Evolutionary conservation across 1,140 invertebrate genomes (phyloP), one percentile per base, ranked within the genome.

Genomic region (Pseudobourletiella spinata): DNA sequence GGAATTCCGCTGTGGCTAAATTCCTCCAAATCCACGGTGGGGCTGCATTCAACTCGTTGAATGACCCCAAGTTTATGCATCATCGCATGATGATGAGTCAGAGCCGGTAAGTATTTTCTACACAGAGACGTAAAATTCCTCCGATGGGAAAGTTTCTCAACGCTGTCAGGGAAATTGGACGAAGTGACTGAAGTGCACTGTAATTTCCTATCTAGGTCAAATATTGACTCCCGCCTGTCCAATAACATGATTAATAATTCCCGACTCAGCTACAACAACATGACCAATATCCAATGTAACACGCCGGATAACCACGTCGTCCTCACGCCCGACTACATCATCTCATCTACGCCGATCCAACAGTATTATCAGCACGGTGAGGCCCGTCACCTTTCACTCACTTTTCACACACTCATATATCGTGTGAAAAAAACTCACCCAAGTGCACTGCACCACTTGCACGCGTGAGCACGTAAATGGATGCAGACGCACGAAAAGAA

Each of bases 1-100:
- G 89, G 84, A 91, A 75, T 80, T 87, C 32, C 87, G 91, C 11
- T 90, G 89, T 68, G 2, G 93, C 93, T 30, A 95, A 96, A 75
- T 90, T 93, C 75, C 79, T 97, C 24, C 89, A 93, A 74, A 83
- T 92, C 68, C 88, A 94, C 70, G 92, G 92, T 4, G 93, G 89
- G 0, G 77, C 89, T 25, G 85, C 89, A 1, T 83, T 87, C 6
- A 82, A 77, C 54, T 85, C 88, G 72, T 74, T 91, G 29, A 74
- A 75, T 59, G 64, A 77, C 57, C 68, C 72, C 18, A 55, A 55
- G 22, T 55, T 58, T 63, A 46, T 55, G 52, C 30, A 22, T 55
- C 30, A 22, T 55, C 25, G 52, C 4, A 22, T 55, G 6, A 28
- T 55, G 3, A 3, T 55, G 26, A 52, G 25, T 26, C 50, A 52